These are phyloP conservation scores for Mionectes olivaceus DNA, from an alignment of 2,797 vertebrate genomes.

Conservation along the genomic window DNA sequence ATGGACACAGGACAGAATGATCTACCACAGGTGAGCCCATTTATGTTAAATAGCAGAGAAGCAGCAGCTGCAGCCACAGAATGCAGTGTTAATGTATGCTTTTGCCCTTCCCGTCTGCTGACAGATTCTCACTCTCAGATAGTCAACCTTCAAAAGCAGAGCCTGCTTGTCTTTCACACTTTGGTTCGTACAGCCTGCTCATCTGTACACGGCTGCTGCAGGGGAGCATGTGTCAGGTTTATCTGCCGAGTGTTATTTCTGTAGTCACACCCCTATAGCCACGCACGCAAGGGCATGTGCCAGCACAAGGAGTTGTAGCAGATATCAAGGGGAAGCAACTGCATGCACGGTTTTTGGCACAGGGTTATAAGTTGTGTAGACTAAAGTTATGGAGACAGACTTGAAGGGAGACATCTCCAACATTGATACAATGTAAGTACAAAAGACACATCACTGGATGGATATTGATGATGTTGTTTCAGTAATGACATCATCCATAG, in stretches of 20 bases:
- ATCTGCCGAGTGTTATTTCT: background rate
- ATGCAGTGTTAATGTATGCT: background rate
- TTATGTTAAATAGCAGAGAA: background rate
- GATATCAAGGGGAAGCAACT: background rate
- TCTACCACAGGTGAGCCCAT: slow-evolving; percentile 15
- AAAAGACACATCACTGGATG: slow-evolving; percentile 80
- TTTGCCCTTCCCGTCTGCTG: background rate
- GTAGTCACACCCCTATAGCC: background rate
- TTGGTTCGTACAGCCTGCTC: background rate
- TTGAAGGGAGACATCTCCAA: slow-evolving; percentile 86
- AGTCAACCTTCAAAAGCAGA: background rate
- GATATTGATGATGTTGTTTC: slow-evolving; percentile 83
- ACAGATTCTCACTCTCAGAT: background rate
- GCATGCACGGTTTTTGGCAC: slow-evolving; percentile 40
- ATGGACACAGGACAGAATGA: background rate
- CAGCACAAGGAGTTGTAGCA: background rate
- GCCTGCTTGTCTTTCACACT: background rate
- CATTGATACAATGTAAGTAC: slow-evolving; percentile 92
- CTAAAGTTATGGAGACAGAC: slow-evolving; percentile 84
- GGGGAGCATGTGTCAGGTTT: background rate
- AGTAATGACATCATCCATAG: slow-evolving; percentile 82
- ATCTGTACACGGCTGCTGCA: rapidly evolving
- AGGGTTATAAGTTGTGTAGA: slow-evolving; percentile 59
- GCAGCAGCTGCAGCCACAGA: background rate
- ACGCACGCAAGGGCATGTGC: rapidly evolving